Base-by-base conservation (phyloP, 2,888 invertebrate genomes). In the Plemyria rubiginata region DNA sequence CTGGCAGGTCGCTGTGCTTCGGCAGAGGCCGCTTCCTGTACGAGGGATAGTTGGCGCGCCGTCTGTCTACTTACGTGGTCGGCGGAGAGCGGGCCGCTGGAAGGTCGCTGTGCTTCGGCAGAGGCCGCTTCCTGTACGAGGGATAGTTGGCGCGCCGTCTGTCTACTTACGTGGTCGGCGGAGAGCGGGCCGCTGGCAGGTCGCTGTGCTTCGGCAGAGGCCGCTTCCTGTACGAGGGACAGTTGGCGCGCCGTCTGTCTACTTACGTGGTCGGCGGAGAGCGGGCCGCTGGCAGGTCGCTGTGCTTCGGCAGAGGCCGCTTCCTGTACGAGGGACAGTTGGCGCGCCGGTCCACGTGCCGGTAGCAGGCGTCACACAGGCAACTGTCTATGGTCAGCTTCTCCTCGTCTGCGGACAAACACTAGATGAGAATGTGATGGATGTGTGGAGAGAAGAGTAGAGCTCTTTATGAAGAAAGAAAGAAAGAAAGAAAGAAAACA, bases 321-420 rank as follows among this genome's bases (percentile, higher is more conserved):
- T 95, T 95, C 67, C 94, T 93, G 81, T 95, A 95, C 0, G 95
- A 95, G 0, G 95, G 95, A 59, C 94, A 95, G 88, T 96, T 96
- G 54, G 96, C 96, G 71, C 96, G 96, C 54, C 97, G 94, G 86
- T 97, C 97, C 55, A 97, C 96, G 80, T 97, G 96, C 0, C 97
- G 94, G 85, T 96, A 97, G 80, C 97, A 97, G 9, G 97, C 97
- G 85, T 97, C 97, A 84, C 97, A 97, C 16, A 97, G 93, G 73
- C 97, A 97, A 55, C 97, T 97, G 85, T 97, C 97, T 66, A 96
- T 95, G 0, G 96, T 96, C 59, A 97, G 88, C 80, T 97, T 96
- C 84, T 96, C 96, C 79, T 97, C 97, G 73, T 95, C 96, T 96
- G 12, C 12, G 60, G 5, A 28, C 22, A 28, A 40, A 46, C 6